Evolutionary conservation across 1,140 invertebrate genomes (phyloP).

Genomic region (Macrocentrus cingulum): DNA sequence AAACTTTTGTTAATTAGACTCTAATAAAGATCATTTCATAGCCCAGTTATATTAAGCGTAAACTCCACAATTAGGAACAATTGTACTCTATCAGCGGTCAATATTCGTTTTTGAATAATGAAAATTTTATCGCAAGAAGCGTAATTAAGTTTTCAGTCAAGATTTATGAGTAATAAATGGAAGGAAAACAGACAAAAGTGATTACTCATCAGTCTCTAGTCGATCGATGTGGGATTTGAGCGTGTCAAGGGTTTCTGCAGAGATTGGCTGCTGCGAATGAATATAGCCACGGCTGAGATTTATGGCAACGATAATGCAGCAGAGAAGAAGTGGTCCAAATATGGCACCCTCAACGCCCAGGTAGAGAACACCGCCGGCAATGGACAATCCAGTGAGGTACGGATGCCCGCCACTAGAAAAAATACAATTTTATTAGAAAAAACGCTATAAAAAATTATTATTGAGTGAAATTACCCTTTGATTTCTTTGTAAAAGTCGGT

Average conservation of each 20-base stretch:
- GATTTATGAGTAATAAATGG: not conserved
- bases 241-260: slow-evolving; percentile 51
- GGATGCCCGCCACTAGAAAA: slow-evolving; percentile 86
- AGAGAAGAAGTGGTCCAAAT: slow-evolving; percentile 91
- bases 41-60: too few species aligned
- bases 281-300: slow-evolving; percentile 68
- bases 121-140: too few species aligned
- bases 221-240: slow-evolving; percentile 49
- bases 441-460: too few species aligned
- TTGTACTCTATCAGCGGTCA: too few species aligned
- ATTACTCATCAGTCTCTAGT: slow-evolving; percentile 28
- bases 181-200: too few species aligned
- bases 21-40: too few species aligned
- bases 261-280: slow-evolving; percentile 59
- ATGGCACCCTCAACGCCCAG: slow-evolving; percentile 95
- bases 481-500: slow-evolving; percentile 96
- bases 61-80: too few species aligned
- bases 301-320: slow-evolving; percentile 78
- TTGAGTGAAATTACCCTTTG: slow-evolving; percentile 90
- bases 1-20: too few species aligned
- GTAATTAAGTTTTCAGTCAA: too few species aligned
- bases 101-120: too few species aligned
- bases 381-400: slow-evolving; percentile 95
- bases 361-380: slow-evolving; percentile 98
- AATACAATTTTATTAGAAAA: too few species aligned